Conservation (phyloP, 2,113 vertebrate genomes). For the Microcebus murinus region DNA sequence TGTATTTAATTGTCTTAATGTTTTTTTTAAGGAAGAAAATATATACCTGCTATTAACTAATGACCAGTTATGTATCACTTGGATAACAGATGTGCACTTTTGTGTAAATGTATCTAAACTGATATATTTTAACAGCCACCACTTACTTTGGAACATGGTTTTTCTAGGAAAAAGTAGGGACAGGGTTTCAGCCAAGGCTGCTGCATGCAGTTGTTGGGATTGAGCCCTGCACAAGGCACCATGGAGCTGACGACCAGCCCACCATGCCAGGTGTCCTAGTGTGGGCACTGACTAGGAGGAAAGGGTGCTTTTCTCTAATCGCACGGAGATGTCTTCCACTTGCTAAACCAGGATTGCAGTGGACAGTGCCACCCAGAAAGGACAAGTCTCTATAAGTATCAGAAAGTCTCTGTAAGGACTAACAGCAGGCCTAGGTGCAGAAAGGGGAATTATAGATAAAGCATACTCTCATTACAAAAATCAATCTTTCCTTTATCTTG, state of each 20-base stretch:
- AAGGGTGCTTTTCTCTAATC: background rate
- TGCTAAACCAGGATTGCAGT: background rate
- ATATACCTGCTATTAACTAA: background rate
- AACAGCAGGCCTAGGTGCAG: background rate
- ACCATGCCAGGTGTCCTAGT: fast-evolving
- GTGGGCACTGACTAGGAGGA: fast-evolving
- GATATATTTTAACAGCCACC: background rate
- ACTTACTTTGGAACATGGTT: background rate
- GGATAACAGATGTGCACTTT: background rate
- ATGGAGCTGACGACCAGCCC: background rate
- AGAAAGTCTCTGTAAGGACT: background rate
- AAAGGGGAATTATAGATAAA: background rate
- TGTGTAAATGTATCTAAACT: background rate
- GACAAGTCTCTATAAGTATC: background rate
- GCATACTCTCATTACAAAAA: background rate
- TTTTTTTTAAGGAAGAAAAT: background rate
- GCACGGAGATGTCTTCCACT: background rate
- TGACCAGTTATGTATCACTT: background rate
- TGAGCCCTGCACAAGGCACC: background rate
- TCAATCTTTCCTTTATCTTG: background rate
- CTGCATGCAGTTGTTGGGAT: background rate
- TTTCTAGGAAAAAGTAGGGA: background rate
- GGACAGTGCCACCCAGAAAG: background rate
- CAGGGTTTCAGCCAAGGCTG: background rate
- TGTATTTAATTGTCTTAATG: background rate